A percentile compares a stretch with the other conserved stretches of the same genome.
Conservation (phyloP, 1,140 invertebrate genomes). For the Tetramorium simillimum region DNA sequence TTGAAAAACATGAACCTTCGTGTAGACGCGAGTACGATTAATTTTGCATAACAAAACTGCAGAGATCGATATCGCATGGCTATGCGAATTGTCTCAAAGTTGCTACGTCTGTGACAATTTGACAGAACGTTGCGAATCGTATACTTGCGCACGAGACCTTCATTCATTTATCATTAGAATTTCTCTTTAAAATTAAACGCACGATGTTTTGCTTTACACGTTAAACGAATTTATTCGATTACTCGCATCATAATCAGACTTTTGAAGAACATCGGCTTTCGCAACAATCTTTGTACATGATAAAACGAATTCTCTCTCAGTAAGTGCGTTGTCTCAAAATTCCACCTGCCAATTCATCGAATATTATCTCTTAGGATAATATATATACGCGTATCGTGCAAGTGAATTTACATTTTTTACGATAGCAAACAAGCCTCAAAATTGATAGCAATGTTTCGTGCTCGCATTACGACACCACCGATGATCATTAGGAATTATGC, state of each 20-base stretch:
- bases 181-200: neutral
- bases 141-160: neutral
- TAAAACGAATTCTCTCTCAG: neutral
- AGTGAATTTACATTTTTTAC: constrained; percentile 22
- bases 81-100: neutral
- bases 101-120: constrained; percentile 15
- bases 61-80: constrained; percentile 9
- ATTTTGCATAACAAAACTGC: constrained; percentile 39
- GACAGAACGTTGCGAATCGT: neutral
- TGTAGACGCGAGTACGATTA: constrained; percentile 1
- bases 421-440: neutral
- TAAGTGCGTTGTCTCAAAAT: neutral
- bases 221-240: neutral
- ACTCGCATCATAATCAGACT: neutral
- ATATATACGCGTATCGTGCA: neutral
- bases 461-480: neutral
- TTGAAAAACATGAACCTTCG: neutral
- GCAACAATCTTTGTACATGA: neutral
- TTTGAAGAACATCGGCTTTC: neutral
- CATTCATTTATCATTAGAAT: neutral
- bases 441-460: neutral
- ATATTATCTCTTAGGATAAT: neutral
- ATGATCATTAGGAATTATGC: neutral
- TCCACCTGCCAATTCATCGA: neutral
- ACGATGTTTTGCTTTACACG: neutral